Conservation (phyloP, 2,888 invertebrate species). For the Choristoneura rosaceana region DNA sequence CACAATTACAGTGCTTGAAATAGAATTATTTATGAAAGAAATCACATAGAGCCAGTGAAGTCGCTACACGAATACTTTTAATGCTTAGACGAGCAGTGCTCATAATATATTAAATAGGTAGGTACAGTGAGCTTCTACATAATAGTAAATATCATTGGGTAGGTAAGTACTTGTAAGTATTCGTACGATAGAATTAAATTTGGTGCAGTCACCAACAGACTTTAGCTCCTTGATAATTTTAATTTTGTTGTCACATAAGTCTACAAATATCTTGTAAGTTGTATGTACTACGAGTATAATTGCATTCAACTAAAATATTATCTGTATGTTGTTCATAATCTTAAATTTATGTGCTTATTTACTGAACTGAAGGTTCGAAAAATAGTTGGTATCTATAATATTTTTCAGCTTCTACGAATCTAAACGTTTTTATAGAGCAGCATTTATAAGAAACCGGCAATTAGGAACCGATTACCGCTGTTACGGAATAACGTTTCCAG, state of each 20-base stretch:
- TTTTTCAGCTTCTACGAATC: background rate
- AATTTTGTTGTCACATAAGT: background rate
- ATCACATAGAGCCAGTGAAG: no score
- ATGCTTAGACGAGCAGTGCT: no score
- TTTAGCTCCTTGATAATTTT: background rate
- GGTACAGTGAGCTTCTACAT: no score
- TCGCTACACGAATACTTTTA: no score
- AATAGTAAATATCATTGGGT: no score
- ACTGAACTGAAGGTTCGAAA: background rate
- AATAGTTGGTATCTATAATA: background rate
- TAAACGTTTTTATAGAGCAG: slow-evolving; percentile 42
- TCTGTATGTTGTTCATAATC: background rate
- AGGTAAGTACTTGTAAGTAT: no score
- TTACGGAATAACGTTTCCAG: slow-evolving; percentile 51
- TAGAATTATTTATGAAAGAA: no score
- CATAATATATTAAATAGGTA: no score
- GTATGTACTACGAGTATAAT: background rate
- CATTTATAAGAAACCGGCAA: slow-evolving; percentile 38
- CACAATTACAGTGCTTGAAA: background rate
- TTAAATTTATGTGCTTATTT: background rate
- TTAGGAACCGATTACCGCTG: slow-evolving; percentile 36
- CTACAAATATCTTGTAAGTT: no score
- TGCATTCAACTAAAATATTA: background rate
- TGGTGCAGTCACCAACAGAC: no score
- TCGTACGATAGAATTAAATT: no score